Evolutionary conservation across 1,140 invertebrate species (phyloP).

Genomic region (Drosophila bifasciata): DNA sequence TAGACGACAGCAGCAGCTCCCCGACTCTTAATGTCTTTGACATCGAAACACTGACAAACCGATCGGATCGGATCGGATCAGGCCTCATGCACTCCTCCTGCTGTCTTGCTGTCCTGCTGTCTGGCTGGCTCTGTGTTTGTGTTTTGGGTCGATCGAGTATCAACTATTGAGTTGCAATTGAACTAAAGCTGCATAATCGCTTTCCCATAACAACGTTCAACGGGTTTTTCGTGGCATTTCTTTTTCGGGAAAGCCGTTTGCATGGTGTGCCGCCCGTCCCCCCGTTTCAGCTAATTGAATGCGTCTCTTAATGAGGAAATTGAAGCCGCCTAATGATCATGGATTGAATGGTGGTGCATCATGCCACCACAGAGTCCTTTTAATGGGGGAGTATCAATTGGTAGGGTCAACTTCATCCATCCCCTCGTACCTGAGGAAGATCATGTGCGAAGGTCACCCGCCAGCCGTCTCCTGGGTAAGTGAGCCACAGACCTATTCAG

Average conservation of each 20-base stretch:
- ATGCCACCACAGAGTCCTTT: background rate
- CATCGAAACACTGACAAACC: constrained; percentile 54
- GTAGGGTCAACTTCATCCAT: constrained; percentile 20
- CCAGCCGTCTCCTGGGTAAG: constrained; percentile 44
- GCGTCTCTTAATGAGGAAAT: constrained; percentile 74
- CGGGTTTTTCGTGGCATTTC: constrained; percentile 58
- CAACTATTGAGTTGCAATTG: constrained; percentile 29
- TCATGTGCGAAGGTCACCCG: constrained; percentile 34
- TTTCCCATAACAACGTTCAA: constrained; percentile 74
- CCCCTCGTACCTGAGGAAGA: constrained; percentile 6
- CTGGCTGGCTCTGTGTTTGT: background rate
- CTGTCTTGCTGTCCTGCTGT: background rate
- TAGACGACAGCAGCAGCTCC: constrained; percentile 36
- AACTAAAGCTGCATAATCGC: constrained; percentile 75
- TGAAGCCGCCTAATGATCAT: constrained; percentile 37
- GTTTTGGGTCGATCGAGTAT: too few relatives aligned
- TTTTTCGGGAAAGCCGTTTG: constrained; percentile 64
- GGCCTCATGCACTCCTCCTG: constrained; percentile 6
- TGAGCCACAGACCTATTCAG: constrained; percentile 20
- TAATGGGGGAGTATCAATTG: background rate
- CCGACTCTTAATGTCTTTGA: constrained; percentile 51
- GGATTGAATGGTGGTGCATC: constrained; percentile 23
- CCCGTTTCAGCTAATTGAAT: constrained; percentile 66
- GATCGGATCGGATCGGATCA: constrained; percentile 33
- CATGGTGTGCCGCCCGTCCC: constrained; percentile 40